A percentile compares a stretch with the other conserved stretches of the same genome.
These are phyloP conservation scores for Heliocidaris tuberculata DNA, from an alignment of 35 echinoderm and acorn worm species.

Conservation along the genomic window DNA sequence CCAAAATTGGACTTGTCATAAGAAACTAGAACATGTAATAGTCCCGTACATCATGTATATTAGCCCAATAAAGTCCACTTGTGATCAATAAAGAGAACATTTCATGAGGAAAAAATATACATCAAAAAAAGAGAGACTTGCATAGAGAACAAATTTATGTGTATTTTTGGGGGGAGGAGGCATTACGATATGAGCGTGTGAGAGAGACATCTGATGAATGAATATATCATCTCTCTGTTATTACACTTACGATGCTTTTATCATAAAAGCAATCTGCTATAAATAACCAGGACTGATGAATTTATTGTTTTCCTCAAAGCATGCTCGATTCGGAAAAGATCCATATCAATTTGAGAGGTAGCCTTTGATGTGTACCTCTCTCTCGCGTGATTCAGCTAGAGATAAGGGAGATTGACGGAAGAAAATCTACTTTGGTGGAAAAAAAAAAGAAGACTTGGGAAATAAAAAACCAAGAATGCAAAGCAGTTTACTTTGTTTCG, in stretches of 20 bases:
- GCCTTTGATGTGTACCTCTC: neutral
- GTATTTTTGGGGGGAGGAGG: neutral
- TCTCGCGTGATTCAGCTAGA: neutral
- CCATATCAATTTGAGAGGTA: constrained; percentile 3
- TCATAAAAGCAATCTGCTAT: neutral
- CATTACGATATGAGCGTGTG: neutral
- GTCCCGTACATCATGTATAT: no score
- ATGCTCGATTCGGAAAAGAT: neutral
- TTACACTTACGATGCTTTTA: neutral
- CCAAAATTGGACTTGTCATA: no score
- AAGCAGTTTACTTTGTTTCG: neutral
- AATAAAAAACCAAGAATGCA: neutral
- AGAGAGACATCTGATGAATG: neutral
- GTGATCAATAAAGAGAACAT: neutral
- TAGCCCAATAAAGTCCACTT: no score
- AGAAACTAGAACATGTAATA: no score
- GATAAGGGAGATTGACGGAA: neutral
- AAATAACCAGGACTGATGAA: constrained; percentile 10
- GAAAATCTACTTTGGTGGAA: neutral
- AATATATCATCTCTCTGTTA: constrained; percentile 10
- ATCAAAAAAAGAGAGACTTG: neutral
- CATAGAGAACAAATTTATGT: neutral
- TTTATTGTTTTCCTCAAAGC: neutral
- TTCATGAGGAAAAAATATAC: neutral
- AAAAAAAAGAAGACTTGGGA: neutral